A percentile compares a stretch with the other conserved stretches of the same genome.
These are phyloP conservation scores for Sesia bembeciformis DNA, from an alignment of 2,888 invertebrate species.

Conservation along the genomic window DNA sequence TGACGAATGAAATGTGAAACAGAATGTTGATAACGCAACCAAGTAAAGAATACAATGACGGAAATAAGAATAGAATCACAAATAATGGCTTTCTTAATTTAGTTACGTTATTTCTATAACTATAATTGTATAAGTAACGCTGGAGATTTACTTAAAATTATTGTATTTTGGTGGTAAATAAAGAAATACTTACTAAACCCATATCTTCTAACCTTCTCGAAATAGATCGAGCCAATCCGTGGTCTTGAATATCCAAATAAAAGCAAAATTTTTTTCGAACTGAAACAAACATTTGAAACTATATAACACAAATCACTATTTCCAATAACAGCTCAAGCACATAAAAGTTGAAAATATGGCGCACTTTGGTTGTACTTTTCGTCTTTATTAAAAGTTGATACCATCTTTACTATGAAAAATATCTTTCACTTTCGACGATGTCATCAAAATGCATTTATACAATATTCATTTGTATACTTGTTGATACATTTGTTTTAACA, in stretches of 20 bases:
- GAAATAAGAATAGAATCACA: too few species aligned
- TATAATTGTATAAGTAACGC: too few species aligned
- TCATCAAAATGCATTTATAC: not conserved
- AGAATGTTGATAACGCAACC: too few species aligned
- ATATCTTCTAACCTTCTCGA: slow-evolving; percentile 81
- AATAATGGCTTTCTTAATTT: too few species aligned
- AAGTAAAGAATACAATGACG: too few species aligned
- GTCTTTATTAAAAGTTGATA: slow-evolving; percentile 60
- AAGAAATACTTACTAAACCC: slow-evolving; percentile 78
- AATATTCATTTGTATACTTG: too few species aligned
- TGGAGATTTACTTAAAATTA: too few species aligned
- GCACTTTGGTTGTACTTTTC: slow-evolving; percentile 65
- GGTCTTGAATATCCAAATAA: slow-evolving; percentile 85
- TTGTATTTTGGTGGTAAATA: not conserved
- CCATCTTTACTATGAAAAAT: slow-evolving; percentile 38
- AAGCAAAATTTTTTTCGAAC: slow-evolving; percentile 79
- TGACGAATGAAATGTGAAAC: too few species aligned
- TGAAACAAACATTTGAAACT: slow-evolving; percentile 20
- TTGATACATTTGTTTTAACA: too few species aligned
- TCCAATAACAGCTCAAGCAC: slow-evolving; percentile 15
- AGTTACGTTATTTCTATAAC: too few species aligned
- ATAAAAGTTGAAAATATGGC: slow-evolving; percentile 16
- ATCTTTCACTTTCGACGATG: slow-evolving; percentile 1
- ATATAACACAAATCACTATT: slow-evolving; percentile 1
- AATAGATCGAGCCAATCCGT: slow-evolving; percentile 76